These are phyloP conservation scores for Eclectus roratus DNA, from an alignment of 2,113 vertebrate species.

Conservation along the genomic window DNA sequence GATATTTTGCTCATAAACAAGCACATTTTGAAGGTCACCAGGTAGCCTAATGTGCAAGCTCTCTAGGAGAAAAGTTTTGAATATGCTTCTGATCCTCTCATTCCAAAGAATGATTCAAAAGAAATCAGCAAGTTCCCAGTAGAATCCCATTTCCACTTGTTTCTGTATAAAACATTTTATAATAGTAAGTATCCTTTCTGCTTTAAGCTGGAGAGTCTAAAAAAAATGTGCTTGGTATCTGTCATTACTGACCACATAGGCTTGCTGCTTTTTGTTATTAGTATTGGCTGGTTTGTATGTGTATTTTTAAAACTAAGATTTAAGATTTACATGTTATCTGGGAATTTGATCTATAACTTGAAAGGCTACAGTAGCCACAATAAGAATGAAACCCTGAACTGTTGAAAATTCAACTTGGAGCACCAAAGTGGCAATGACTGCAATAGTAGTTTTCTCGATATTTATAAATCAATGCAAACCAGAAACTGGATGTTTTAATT, in stretches of 20 bases:
- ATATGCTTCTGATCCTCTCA: not conserved
- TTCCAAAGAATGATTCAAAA: not conserved
- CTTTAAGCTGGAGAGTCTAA: not conserved
- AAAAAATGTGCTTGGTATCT: not conserved
- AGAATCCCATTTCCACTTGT: not conserved
- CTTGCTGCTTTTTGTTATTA: not conserved
- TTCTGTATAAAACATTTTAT: slow-evolving; percentile 26
- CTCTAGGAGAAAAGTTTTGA: not conserved
- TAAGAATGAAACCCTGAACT: slow-evolving; percentile 34
- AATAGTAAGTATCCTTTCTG: not conserved
- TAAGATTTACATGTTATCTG: slow-evolving; percentile 45
- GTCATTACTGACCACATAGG: not conserved
- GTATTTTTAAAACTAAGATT: slow-evolving; percentile 35
- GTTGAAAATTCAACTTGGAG: slow-evolving; percentile 47
- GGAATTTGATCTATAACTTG: slow-evolving; percentile 39
- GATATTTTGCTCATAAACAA: not conserved
- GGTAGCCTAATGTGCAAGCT: not conserved
- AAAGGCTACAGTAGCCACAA: slow-evolving; percentile 42
- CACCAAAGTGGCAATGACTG: slow-evolving; percentile 48
- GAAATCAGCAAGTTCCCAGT: not conserved
- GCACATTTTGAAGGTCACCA: not conserved
- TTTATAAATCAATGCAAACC: slow-evolving; percentile 55
- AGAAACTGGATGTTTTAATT: slow-evolving; percentile 63
- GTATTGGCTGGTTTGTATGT: not conserved
- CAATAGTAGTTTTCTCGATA: slow-evolving; percentile 50